Evolutionary conservation across 2,113 vertebrate species (phyloP).

Genomic region (Oplegnathus fasciatus): DNA sequence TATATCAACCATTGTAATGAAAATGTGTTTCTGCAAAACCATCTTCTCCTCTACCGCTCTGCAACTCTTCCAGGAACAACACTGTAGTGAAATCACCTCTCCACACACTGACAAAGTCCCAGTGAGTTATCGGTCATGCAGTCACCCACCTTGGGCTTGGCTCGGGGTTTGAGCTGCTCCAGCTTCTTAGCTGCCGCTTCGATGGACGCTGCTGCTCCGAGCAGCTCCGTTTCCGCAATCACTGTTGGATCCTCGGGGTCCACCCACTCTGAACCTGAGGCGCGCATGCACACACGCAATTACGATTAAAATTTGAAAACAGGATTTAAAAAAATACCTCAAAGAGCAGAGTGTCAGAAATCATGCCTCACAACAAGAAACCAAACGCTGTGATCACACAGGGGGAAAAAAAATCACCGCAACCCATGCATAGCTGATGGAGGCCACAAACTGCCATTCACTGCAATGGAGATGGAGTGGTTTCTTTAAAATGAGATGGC

Average conservation of each 20-base stretch:
- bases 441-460: constrained; percentile 59
- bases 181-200: constrained; percentile 99
- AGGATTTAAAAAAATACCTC: background rate
- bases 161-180: constrained; percentile 97
- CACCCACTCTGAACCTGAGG: constrained; percentile 95
- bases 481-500: constrained; percentile 36
- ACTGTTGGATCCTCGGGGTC: constrained; percentile 98
- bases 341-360: constrained; percentile 15
- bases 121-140: background rate
- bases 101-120: background rate
- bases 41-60: background rate
- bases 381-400: constrained; percentile 49
- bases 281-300: background rate
- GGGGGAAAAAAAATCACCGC: constrained; percentile 8
- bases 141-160: constrained; percentile 93
- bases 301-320: background rate
- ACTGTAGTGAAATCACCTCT: background rate
- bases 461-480: constrained; percentile 64
- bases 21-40: background rate
- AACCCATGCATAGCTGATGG: constrained; percentile 74
- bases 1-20: background rate
- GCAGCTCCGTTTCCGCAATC: constrained; percentile 95
- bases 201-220: constrained; percentile 97
- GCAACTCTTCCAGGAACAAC: background rate
- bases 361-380: constrained; percentile 72